Percentiles rank a stretch among this genome's conserved stretches.
Conservation (phyloP, 2,888 invertebrate genomes). For the Chrysolina haemoptera region DNA sequence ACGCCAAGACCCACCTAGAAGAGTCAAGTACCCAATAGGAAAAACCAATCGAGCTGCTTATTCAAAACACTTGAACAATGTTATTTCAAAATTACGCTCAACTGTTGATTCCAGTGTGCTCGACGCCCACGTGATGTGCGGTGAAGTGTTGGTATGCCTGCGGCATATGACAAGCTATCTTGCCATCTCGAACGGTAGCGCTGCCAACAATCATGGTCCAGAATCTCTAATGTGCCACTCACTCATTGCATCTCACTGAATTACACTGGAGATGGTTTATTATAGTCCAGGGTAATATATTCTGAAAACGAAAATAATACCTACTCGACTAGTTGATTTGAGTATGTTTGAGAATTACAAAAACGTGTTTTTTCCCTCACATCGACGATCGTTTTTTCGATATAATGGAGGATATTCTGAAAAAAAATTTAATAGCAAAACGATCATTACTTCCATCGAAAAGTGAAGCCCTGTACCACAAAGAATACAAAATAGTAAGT, state of each 20-base stretch:
- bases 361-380: no score
- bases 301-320: no score
- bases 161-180: constrained; percentile 59
- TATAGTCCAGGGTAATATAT: constrained; percentile 23
- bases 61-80: constrained; percentile 36
- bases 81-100: constrained; percentile 38
- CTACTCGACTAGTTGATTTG: no score
- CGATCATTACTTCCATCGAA: no score
- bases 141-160: constrained; percentile 39
- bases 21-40: background rate
- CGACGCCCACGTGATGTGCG: constrained; percentile 29
- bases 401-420: no score
- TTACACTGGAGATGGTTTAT: constrained; percentile 34
- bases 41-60: constrained; percentile 32
- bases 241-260: constrained; percentile 49
- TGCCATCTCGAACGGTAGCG: constrained; percentile 58
- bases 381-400: no score
- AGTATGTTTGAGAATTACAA: no score
- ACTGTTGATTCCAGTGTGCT: constrained; percentile 34
- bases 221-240: constrained; percentile 59
- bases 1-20: background rate
- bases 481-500: no score
- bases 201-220: constrained; percentile 61
- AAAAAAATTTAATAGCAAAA: no score
- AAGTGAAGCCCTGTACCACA: no score